Conservation (phyloP, 2,797 vertebrate species). For the Sylvilagus floridanus region DNA sequence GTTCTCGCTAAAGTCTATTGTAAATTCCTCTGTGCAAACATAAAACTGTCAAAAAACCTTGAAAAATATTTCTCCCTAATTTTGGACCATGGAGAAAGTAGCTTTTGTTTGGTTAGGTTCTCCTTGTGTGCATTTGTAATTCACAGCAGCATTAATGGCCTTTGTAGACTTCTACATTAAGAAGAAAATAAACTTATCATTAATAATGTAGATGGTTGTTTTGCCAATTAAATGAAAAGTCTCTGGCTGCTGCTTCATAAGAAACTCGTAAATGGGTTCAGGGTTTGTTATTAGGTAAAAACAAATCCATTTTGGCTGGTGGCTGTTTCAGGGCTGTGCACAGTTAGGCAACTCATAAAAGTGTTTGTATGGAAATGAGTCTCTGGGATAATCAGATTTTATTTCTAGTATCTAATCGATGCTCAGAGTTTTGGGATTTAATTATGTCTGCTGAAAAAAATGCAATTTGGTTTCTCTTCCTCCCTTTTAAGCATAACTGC, state of each 20-base stretch:
- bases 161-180: slow-evolving; percentile 52
- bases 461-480: slow-evolving; percentile 73
- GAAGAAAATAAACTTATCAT: slow-evolving; percentile 70
- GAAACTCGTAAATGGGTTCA: slow-evolving; percentile 50
- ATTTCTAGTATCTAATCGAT: slow-evolving; percentile 84
- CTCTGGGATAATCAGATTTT: slow-evolving; percentile 84
- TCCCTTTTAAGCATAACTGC: slow-evolving; percentile 79
- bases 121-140: slow-evolving; percentile 64
- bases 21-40: neutral
- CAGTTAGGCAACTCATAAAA: slow-evolving; percentile 69
- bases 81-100: neutral
- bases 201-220: slow-evolving; percentile 64
- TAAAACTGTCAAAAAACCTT: slow-evolving; percentile 56
- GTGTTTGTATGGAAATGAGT: slow-evolving; percentile 79
- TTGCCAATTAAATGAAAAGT: slow-evolving; percentile 69
- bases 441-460: slow-evolving; percentile 81
- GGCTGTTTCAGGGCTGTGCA: neutral
- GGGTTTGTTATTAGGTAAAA: slow-evolving; percentile 58
- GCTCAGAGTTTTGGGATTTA: slow-evolving; percentile 84
- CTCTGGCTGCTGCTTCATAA: slow-evolving; percentile 55
- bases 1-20: neutral
- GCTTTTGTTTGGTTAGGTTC: slow-evolving; percentile 23
- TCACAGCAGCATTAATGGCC: slow-evolving; percentile 20
- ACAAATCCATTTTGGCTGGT: slow-evolving; percentile 72
- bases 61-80: neutral